Conservation (phyloP, 2,888 invertebrate genomes). For the Pheosia tremula region DNA sequence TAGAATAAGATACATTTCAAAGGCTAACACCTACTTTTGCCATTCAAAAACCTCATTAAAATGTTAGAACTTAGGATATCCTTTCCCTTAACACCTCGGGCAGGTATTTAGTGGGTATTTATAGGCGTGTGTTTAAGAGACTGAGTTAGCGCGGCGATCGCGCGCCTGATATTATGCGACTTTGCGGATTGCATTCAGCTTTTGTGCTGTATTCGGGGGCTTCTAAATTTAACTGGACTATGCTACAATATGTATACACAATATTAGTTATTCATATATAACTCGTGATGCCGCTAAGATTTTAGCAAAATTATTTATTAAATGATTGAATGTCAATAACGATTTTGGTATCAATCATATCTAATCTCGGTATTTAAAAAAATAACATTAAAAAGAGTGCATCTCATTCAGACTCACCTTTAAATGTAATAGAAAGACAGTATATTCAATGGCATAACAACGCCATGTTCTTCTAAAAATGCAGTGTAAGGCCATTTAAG, state of each 20-base stretch:
- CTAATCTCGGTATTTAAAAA: too few relatives aligned
- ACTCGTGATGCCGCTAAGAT: too few relatives aligned
- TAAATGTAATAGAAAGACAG: too few relatives aligned
- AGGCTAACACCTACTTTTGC: neutral
- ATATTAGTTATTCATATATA: neutral
- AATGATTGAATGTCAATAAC: too few relatives aligned
- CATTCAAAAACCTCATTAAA: neutral
- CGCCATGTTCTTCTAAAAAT: too few relatives aligned
- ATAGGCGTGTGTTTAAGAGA: conserved; percentile 69
- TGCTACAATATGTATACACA: neutral
- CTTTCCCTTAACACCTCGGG: conserved; percentile 59
- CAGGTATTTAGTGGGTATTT: conserved; percentile 76
- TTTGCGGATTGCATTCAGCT: neutral
- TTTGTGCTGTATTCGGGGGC: neutral
- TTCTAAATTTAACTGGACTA: neutral
- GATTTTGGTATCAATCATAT: too few relatives aligned
- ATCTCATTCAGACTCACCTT: too few relatives aligned
- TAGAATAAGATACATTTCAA: too few relatives aligned
- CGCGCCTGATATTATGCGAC: conserved; percentile 33
- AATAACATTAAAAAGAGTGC: too few relatives aligned
- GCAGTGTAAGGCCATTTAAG: too few relatives aligned
- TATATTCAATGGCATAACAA: too few relatives aligned
- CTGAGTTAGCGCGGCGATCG: conserved; percentile 42
- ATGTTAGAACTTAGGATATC: neutral
- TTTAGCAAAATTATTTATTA: too few relatives aligned